Conservation (phyloP, 2,888 invertebrate species). For the Zaprionus obscuricornis region DNA sequence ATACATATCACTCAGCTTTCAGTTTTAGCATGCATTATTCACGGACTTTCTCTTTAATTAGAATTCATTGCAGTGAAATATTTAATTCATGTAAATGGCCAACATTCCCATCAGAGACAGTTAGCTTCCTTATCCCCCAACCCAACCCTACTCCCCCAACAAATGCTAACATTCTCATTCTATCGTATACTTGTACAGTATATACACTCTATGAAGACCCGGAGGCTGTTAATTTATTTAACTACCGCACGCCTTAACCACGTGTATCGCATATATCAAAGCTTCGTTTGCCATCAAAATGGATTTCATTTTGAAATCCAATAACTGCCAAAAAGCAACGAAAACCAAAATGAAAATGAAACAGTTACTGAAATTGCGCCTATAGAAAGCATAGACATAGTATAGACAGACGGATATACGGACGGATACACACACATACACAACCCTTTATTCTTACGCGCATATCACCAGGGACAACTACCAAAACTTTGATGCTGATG, state of each 20-base stretch:
- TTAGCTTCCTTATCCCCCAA: constrained; percentile 11
- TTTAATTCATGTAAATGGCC: constrained; percentile 57
- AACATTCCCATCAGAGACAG: constrained; percentile 38
- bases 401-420: too few species aligned
- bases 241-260: constrained; percentile 62
- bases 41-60: constrained; percentile 33
- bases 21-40: constrained; percentile 1
- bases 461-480: constrained; percentile 21
- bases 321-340: constrained; percentile 64
- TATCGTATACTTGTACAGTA: not conserved
- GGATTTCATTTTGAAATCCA: constrained; percentile 80
- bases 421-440: too few species aligned
- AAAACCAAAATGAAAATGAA: constrained; percentile 57
- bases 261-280: constrained; percentile 72
- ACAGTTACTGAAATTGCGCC: too few species aligned
- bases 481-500: constrained; percentile 7
- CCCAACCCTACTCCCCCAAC: constrained; percentile 1
- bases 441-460: constrained; percentile 59
- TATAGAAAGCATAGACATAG: too few species aligned
- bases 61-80: constrained; percentile 42
- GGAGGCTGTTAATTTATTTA: constrained; percentile 71
- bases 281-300: constrained; percentile 71
- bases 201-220: too few species aligned
- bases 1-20: not conserved
- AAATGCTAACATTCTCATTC: too few species aligned